Base-by-base conservation (phyloP, 2,888 invertebrate species). In the Orthosia gracilis region DNA sequence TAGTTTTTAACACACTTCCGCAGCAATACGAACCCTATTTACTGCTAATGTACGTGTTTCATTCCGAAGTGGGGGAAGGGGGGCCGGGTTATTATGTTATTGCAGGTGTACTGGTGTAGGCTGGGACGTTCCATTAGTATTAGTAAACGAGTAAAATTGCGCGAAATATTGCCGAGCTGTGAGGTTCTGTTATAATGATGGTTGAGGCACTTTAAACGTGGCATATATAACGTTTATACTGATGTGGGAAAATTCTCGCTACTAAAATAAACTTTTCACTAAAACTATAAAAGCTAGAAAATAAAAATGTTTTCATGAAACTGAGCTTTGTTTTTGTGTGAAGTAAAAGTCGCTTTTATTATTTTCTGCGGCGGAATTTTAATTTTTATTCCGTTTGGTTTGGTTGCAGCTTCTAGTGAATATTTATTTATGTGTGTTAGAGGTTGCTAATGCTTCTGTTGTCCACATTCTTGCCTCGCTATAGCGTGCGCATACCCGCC, bases 1-100 rank as follows among this genome's bases (percentile, higher is more conserved):
- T 87, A 85, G 78, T 87, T 85, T 87, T 85, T 85, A 78, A 85
- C 74, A 83, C 80, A 78, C 76, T 85, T 85, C 80, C 80, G 85
- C 26, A 82, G 80, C 62, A 85, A 85, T 85, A 63, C 59, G 69
- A 64, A 77, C 52, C 68, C 68, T 76, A 82, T 85, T 85, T 83
- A 68, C 71, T 76, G 69, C 65, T 80, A 76, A 85, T 82, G 70
- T 65, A 65, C 73, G 62, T 76, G 66, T 63, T 83, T 76, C 65
- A 61, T 63, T 67, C 78, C n/a, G 15, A 84, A 80, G 54, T 77
- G 64, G 71, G 78, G 21, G 31, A 77, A 18, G n/a, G 54, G 73
- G n/a, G 31, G 79, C 26, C 26, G 57, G 70, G 74, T 66, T 78
- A 70, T 66, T 69, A 59, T 31, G 54, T 63, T 73, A 58, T 13